Conservation (phyloP, 2,113 vertebrate species). For the Sinocyclocheilus anophthalmus region DNA sequence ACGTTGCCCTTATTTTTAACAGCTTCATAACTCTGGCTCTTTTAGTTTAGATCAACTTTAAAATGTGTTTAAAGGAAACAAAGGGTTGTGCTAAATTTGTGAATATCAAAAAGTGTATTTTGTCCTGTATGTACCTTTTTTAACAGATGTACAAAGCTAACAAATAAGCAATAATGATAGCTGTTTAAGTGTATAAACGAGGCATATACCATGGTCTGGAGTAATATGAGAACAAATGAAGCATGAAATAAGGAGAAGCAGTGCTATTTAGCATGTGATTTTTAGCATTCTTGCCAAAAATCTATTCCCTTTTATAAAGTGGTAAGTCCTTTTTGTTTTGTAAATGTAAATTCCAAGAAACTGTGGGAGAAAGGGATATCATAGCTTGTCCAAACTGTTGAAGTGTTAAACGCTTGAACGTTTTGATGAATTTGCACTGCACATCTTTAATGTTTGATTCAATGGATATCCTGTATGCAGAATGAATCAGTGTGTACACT, state of each 20-base stretch:
- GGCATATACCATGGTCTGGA: not conserved
- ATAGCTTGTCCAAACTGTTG: not conserved
- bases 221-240: not conserved
- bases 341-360: not conserved
- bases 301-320: not conserved
- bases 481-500: not conserved
- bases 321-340: not conserved
- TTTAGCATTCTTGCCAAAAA: not conserved
- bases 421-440: not conserved
- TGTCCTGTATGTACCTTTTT: not conserved
- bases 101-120: not conserved
- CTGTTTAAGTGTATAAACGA: not conserved
- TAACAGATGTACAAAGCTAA: not conserved
- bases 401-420: not conserved
- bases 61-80: not conserved
- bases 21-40: not conserved
- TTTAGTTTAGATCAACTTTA: not conserved
- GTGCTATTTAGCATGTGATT: not conserved
- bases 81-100: not conserved
- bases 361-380: no score
- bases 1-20: not conserved
- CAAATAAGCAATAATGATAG: conserved; percentile 6
- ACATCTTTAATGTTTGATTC: not conserved
- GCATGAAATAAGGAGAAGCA: not conserved
- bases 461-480: not conserved